phyloP scores from a whole-genome alignment of 2,797 vertebrate species.

The Iguana delicatissima region DNA sequence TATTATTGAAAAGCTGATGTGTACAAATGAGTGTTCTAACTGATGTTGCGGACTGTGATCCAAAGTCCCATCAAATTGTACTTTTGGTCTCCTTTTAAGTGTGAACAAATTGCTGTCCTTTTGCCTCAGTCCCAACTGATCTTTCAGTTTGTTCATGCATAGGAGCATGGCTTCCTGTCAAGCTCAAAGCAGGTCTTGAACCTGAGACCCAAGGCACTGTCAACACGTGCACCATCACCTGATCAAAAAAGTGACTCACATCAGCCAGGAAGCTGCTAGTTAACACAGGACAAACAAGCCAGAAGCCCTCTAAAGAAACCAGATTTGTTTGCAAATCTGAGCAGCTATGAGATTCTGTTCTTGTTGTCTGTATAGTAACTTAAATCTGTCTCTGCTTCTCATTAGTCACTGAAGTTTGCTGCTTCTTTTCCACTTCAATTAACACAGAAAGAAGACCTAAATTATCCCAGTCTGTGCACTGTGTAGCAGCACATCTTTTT shows the following conservation, averaged over 20 bases:
- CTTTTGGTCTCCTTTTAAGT: neutral
- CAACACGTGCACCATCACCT: neutral
- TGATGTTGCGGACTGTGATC: neutral
- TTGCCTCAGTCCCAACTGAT: too few species aligned
- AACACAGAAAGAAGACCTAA: too few species aligned
- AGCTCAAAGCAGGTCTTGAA: neutral
- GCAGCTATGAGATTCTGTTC: neutral
- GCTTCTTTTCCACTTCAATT: neutral
- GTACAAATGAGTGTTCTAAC: neutral
- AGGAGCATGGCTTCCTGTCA: neutral
- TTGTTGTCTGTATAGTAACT: neutral
- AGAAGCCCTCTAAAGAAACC: neutral
- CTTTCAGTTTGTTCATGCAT: neutral
- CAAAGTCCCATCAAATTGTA: neutral
- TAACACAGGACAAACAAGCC: neutral
- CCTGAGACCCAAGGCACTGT: neutral
- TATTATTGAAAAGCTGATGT: conserved; percentile 37
- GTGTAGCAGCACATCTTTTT: neutral
- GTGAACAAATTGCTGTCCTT: neutral
- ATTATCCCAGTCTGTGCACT: neutral
- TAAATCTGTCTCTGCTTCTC: neutral
- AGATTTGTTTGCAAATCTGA: neutral
- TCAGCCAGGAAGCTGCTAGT: neutral
- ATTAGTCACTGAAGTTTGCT: neutral
- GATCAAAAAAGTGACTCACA: neutral